Conservation (phyloP, 2,113 vertebrate species). For the Dicerorhinus sumatrensis region DNA sequence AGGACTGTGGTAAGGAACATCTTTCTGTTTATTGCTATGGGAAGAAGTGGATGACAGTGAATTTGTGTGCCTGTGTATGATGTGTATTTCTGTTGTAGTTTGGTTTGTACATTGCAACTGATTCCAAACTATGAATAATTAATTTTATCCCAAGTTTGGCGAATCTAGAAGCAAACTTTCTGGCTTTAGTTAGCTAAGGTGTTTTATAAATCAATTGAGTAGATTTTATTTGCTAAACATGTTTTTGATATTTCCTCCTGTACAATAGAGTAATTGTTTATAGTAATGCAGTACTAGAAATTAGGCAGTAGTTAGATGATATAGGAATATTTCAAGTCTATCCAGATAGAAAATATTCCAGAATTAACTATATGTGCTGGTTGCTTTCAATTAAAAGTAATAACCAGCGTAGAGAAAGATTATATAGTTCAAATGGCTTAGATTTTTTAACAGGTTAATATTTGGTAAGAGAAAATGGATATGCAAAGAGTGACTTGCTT, state of each 20-base stretch:
- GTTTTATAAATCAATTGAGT: slow-evolving; percentile 29
- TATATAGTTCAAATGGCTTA: background rate
- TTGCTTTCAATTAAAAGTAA: slow-evolving; percentile 45
- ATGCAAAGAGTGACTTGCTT: slow-evolving; percentile 41
- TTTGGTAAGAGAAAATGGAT: slow-evolving; percentile 55
- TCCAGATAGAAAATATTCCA: slow-evolving; percentile 35
- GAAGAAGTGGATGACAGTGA: background rate
- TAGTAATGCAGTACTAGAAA: slow-evolving; percentile 9
- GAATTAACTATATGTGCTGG: background rate
- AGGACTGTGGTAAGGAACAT: slow-evolving; percentile 68
- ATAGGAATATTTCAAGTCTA: slow-evolving; percentile 33
- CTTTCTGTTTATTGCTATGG: slow-evolving; percentile 3
- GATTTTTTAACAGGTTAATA: slow-evolving; percentile 55
- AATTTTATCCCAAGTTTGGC: slow-evolving; percentile 35
- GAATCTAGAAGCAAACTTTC: slow-evolving; percentile 42
- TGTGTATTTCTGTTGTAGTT: background rate
- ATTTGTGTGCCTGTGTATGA: background rate
- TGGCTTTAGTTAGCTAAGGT: slow-evolving; percentile 15
- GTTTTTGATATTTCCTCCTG: slow-evolving; percentile 21
- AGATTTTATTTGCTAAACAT: slow-evolving; percentile 7
- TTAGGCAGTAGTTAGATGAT: background rate
- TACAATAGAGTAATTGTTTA: slow-evolving; percentile 30
- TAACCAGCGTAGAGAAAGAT: slow-evolving; percentile 14
- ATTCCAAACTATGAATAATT: slow-evolving; percentile 7
- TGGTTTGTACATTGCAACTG: background rate